Evolutionary conservation across 2,113 vertebrate species (phyloP).

Genomic region (Pedetes capensis): DNA sequence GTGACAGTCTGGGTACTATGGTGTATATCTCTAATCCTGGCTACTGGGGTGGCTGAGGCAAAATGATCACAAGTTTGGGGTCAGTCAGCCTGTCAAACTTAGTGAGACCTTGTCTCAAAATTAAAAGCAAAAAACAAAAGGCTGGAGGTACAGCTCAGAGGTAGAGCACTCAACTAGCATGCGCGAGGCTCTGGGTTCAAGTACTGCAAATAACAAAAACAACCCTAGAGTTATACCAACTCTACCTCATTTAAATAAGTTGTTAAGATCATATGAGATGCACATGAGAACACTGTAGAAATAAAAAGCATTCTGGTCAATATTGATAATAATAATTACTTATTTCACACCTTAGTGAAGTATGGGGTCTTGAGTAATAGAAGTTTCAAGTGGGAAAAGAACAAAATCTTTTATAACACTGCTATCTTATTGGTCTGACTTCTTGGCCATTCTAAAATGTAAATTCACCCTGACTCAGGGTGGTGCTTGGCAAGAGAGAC

Average conservation of each 20-base stretch:
- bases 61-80: too few relatives aligned
- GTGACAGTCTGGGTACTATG: too few relatives aligned
- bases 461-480: not conserved
- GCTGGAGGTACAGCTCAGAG: too few relatives aligned
- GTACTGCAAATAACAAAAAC: too few relatives aligned
- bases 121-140: too few relatives aligned
- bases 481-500: not conserved
- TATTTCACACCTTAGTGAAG: slow-evolving; percentile 40
- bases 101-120: too few relatives aligned
- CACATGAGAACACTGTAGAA: not conserved
- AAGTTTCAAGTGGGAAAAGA: not conserved
- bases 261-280: not conserved
- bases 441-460: not conserved
- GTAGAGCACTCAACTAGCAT: too few relatives aligned
- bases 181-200: too few relatives aligned
- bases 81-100: too few relatives aligned
- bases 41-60: too few relatives aligned
- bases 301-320: not conserved
- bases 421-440: not conserved
- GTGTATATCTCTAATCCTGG: too few relatives aligned
- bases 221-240: too few relatives aligned
- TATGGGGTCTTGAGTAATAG: not conserved
- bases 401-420: not conserved
- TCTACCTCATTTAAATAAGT: not conserved
- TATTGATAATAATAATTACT: not conserved